Base-by-base conservation (phyloP, 2,888 invertebrate genomes). In the Caenorhabditis parvicauda region DNA sequence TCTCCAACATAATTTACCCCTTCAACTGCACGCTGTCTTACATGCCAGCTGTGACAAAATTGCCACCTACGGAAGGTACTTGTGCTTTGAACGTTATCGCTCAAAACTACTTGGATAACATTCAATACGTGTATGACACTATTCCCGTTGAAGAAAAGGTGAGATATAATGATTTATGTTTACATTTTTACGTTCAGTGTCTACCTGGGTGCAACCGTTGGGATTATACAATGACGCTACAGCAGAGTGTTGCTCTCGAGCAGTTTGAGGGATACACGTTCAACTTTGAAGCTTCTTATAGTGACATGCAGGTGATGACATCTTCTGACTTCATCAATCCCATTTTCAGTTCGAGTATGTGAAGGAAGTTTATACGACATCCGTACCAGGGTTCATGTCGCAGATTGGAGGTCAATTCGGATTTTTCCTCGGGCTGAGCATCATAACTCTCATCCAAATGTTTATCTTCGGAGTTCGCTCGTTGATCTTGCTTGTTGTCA, bases 331-430 rank as follows among this genome's bases (percentile, higher is more conserved):
- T 28, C 25, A 37, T 25, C 3, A 25, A 7, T n/a, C 14, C 9
- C 25, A 22, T 35, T 55, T 67, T 54, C 44, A 75, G 74, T 77
- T 75, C 53, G 77, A 77, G 43, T 69, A 77, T 56, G 73, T 77
- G 9, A 70, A 75, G 45, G 77, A 77, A 54, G 68, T 75, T n/a
- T 69, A 67, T 43, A 77, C 77, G 5, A 76, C 74, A 12, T 74
- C 77, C 9, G 70, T 77, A 6, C 77, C 77, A 3, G 75, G 77
- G n/a, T 77, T 77, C 59, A 77, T 77, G 77, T 77, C 77, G 7
- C 77, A 77, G 50, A 76, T 76, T 59, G 76, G 76, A 51, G 71
- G 72, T 55, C 72, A 73, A 59, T 73, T 73, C 42, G 70, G 73
- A 5, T 74, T 74, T 44, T 74, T 74, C 46, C 59, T 70, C 25